Evolutionary conservation across 2,888 invertebrate species (phyloP), one percentile per base, ranked within the genome.

Genomic region (Miltochrista miniata): DNA sequence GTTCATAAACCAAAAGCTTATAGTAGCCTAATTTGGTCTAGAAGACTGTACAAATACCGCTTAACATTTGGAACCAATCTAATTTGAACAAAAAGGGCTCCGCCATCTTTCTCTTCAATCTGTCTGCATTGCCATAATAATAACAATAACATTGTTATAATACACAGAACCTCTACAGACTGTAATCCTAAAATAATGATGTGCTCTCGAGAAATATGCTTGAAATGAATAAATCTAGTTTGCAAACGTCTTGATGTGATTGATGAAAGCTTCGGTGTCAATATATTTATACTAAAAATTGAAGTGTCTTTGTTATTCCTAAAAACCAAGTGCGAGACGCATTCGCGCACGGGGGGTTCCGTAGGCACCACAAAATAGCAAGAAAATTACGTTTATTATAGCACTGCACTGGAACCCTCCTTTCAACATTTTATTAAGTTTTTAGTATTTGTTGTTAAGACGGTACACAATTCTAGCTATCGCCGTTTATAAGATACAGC

Each of bases 161-260:
- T 57, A 56, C 54, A 54, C 46, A 51, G 50, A 46, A 43, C 45
- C 9, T 30, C 51, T 36, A 57, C 64, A 54, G 54, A 61, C 61
- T 46, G 51, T 68, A 68, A 68, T 68, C 68, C 68, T 54, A 46
- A 66, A 68, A 68, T 68, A 68, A 68, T 68, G 68, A 68, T 51
- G 65, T 57, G 34, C 60, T 63, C 44, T 54, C 39, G 48, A 56
- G 51, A 53, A 66, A 62, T 43, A 56, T 30, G 8, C 11, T 65
- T 54, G 51, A 59, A 46, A 53, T 29, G 36, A 30, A 37, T 24
- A 24, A 43, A 14, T 13, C 11, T 14, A 12, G 11, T 35, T 13
- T 36, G 36, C 9, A 36, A 10, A 13, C 29, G 35, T 10, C 29
- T n/a, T n/a, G n/a, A 29, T 10, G 34, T 36, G 36, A 36, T 10